Evolutionary conservation across 2,888 invertebrate genomes (phyloP), one percentile per base, ranked within the genome.

Genomic region (Diaprepes abbreviatus): DNA sequence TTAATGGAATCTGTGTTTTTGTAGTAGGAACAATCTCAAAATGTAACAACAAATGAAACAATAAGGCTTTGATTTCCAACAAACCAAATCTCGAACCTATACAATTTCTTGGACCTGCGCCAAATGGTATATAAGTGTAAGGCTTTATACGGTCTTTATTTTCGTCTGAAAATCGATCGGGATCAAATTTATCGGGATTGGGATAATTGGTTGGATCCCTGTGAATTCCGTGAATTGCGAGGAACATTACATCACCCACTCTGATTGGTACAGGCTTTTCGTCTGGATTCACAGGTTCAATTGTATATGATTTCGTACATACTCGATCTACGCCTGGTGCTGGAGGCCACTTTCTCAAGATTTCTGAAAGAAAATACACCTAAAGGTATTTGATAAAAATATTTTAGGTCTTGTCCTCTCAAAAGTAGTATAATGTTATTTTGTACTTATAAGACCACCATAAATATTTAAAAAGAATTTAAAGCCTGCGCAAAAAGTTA

Each of bases 31-130:
- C n/a, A n/a, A n/a, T n/a, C n/a, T n/a, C n/a, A n/a, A n/a, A n/a
- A n/a, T n/a, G n/a, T n/a, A n/a, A n/a, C n/a, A n/a, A n/a, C n/a
- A n/a, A n/a, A n/a, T n/a, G n/a, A n/a, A n/a, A n/a, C n/a, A n/a
- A n/a, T 72, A 78, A 24, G 0, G 71, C 21, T 71, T 80, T 80
- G 2, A 69, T 73, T 73, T 80, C 78, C 68, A 80, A 63, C 1
- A 79, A 33, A 5, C 79, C 81, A 66, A 80, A 80, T 74, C 79
- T 72, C 7, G 74, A 77, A 7, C 89, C 90, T 60, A 90, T 88
- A 74, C 91, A 91, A 76, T 86, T 89, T 63, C 90, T 85, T 1
- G 87, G 89, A 2, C 91, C 90, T 0, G 89, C 7, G 2, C 81
- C 81, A 70, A 81, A 81, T 1, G 81, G 79, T 12, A 79, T 5